Evolutionary conservation across 2,113 vertebrate species (phyloP).

Genomic region (Genyomyrus donnyi): DNA sequence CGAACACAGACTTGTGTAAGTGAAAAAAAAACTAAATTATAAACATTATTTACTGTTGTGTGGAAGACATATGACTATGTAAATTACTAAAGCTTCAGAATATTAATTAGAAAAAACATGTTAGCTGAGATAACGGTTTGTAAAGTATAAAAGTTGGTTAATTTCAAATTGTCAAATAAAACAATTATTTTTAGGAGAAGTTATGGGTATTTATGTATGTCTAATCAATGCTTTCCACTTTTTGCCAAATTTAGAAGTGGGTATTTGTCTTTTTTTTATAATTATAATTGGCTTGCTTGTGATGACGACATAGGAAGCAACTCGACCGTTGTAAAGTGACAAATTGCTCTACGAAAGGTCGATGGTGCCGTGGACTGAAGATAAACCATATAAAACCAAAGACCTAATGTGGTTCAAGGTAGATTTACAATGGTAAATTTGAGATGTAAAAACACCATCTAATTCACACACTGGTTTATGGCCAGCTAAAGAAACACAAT

Average conservation of each 20-base stretch:
- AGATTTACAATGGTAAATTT: background rate
- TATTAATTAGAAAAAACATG: background rate
- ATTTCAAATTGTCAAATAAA: constrained; percentile 1
- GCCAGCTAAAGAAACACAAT: background rate
- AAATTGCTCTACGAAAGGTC: background rate
- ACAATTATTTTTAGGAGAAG: background rate
- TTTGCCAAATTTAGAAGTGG: background rate
- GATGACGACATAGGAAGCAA: background rate
- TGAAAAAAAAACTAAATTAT: background rate
- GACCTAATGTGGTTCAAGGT: background rate
- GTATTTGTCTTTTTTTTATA: background rate
- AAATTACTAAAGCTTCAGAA: background rate
- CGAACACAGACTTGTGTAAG: background rate
- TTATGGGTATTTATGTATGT: background rate
- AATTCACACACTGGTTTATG: background rate
- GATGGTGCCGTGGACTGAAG: background rate
- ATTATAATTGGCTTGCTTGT: background rate
- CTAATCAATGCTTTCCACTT: background rate
- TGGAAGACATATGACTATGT: background rate
- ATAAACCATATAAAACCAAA: background rate
- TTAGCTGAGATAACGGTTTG: background rate
- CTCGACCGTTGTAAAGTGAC: background rate
- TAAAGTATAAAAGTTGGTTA: background rate
- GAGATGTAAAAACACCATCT: background rate
- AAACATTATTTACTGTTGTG: background rate